These are phyloP conservation scores for Scaptomyza caliginosa DNA, from an alignment of 2,888 invertebrate genomes.

Conservation along the genomic window DNA sequence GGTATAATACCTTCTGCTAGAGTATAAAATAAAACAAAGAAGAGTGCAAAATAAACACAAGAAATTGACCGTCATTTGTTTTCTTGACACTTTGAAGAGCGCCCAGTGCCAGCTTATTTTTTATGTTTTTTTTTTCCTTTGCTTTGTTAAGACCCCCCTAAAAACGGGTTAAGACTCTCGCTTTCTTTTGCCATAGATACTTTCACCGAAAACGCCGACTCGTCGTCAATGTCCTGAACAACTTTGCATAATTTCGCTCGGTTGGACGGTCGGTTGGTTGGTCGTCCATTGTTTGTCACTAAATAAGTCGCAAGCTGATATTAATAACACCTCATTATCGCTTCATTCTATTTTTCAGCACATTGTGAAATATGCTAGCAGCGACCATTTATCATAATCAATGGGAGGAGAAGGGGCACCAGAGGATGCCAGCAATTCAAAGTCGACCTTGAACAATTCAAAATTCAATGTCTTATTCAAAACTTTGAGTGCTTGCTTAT, in stretches of 20 bases:
- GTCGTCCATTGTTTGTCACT: slow-evolving; percentile 57
- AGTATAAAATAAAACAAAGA: background rate
- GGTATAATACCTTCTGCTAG: background rate
- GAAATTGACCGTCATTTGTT: slow-evolving; percentile 78
- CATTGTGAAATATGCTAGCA: slow-evolving; percentile 59
- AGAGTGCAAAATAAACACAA: slow-evolving; percentile 20
- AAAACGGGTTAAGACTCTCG: slow-evolving; percentile 45
- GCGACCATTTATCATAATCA: slow-evolving; percentile 73
- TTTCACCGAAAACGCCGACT: slow-evolving; percentile 8
- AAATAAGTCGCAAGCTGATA: slow-evolving; percentile 75
- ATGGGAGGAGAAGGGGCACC: background rate
- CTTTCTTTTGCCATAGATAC: slow-evolving; percentile 14
- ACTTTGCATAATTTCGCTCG: slow-evolving; percentile 58
- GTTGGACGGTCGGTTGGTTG: slow-evolving; percentile 21
- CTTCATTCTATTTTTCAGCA: slow-evolving; percentile 64
- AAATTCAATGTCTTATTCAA: slow-evolving; percentile 3
- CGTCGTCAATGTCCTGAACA: slow-evolving; percentile 42
- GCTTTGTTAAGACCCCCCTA: slow-evolving; percentile 28
- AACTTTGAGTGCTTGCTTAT: slow-evolving; percentile 10
- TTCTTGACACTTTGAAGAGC: slow-evolving; percentile 74
- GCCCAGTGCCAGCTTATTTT: slow-evolving; percentile 55
- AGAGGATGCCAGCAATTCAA: background rate
- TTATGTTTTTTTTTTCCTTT: slow-evolving; percentile 32
- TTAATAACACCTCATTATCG: slow-evolving; percentile 78
- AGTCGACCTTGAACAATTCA: slow-evolving; percentile 56